Conservation (phyloP, 2,888 invertebrate genomes). For the Apamea sordens region DNA sequence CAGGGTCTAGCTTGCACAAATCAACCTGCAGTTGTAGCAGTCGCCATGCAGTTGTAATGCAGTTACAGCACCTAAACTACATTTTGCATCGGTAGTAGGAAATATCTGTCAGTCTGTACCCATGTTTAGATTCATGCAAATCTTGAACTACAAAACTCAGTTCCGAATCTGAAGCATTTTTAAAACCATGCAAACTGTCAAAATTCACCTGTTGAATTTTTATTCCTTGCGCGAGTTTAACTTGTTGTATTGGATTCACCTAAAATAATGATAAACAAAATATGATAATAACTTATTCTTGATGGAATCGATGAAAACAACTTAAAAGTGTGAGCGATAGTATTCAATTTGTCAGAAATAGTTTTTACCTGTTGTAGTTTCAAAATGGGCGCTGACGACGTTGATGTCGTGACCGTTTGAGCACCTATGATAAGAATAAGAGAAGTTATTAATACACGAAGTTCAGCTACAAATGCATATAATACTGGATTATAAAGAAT, state of each 20-base stretch:
- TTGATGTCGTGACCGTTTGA: constrained; percentile 81
- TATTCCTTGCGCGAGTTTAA: constrained; percentile 87
- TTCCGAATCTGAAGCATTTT: constrained; percentile 57
- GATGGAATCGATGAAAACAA: constrained; percentile 26
- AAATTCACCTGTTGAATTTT: constrained; percentile 88
- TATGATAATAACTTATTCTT: constrained; percentile 51
- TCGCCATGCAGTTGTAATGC: not conserved
- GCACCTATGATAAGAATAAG: constrained; percentile 73
- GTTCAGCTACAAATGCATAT: not conserved
- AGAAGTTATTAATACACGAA: constrained; percentile 1
- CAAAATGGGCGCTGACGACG: constrained; percentile 82
- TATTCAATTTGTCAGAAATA: not conserved
- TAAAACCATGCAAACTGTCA: constrained; percentile 73
- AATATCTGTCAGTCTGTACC: constrained; percentile 14
- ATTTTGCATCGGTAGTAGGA: not conserved
- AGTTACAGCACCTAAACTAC: constrained; percentile 1
- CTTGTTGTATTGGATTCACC: constrained; percentile 88
- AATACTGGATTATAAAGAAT: not conserved
- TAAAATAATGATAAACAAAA: constrained; percentile 76
- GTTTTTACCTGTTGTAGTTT: constrained; percentile 86
- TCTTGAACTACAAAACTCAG: constrained; percentile 48
- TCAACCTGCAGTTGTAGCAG: not conserved
- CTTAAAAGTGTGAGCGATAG: constrained; percentile 15
- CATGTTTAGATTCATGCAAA: constrained; percentile 42
- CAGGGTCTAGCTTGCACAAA: not conserved